Evolutionary conservation across 1,140 invertebrate genomes (phyloP).

Genomic region (Pseudomyrmex flavicornis): DNA sequence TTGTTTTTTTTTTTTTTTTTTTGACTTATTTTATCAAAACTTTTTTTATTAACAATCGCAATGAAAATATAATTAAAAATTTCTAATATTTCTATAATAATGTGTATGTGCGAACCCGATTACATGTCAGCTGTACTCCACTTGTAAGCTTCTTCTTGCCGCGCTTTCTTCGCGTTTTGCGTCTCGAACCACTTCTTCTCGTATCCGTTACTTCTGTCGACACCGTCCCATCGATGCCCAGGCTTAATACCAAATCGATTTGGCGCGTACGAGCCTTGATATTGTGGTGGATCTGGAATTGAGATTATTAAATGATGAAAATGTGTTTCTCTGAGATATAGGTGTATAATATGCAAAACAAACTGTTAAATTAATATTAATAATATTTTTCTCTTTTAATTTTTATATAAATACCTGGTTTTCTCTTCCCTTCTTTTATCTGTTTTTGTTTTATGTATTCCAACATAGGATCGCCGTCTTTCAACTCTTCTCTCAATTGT

Average conservation of each 20-base stretch:
- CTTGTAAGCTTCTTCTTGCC: slow-evolving; percentile 95
- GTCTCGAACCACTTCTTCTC: slow-evolving; percentile 95
- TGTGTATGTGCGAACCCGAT: slow-evolving; percentile 68
- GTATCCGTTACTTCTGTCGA: slow-evolving; percentile 98
- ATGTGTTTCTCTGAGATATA: slow-evolving; percentile 59
- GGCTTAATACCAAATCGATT: slow-evolving; percentile 97
- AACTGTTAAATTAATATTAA: neutral
- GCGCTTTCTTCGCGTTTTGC: slow-evolving; percentile 91
- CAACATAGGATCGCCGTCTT: slow-evolving; percentile 97
- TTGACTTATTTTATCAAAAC: neutral
- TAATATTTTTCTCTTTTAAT: too few species aligned
- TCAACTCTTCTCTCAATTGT: slow-evolving; percentile 90
- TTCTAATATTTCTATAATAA: neutral
- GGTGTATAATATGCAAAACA: slow-evolving; percentile 58
- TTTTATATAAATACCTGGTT: slow-evolving; percentile 74
- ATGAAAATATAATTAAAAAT: slow-evolving; percentile 43
- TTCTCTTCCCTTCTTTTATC: slow-evolving; percentile 87
- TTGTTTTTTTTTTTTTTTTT: too few species aligned
- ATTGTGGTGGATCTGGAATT: slow-evolving; percentile 86
- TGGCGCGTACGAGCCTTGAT: slow-evolving; percentile 93
- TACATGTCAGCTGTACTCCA: slow-evolving; percentile 98
- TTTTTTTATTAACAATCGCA: slow-evolving; percentile 29
- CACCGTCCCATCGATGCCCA: slow-evolving; percentile 99
- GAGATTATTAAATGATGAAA: neutral
- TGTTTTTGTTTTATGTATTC: slow-evolving; percentile 91